Percentiles rank a stretch among this genome's conserved stretches.
Evolutionary conservation across 2,888 invertebrate species (phyloP).

Genomic region (Dichetophora obliterata): DNA sequence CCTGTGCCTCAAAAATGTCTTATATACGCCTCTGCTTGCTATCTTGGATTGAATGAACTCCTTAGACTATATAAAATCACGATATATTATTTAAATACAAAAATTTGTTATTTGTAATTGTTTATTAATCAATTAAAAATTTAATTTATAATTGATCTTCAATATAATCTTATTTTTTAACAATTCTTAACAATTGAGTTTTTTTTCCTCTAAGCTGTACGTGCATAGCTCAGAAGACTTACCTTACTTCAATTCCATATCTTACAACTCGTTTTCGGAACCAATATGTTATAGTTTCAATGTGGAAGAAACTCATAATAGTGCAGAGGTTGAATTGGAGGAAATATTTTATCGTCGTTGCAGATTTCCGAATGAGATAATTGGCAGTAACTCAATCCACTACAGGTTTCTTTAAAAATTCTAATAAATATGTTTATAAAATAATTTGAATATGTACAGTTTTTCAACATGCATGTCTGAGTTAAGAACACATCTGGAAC

Average conservation of each 20-base stretch:
- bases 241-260: conserved; percentile 59
- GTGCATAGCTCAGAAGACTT: conserved; percentile 63
- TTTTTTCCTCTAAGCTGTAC: conserved; percentile 54
- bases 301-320: conserved; percentile 59
- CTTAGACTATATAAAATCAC: too few species aligned
- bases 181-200: too few species aligned
- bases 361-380: conserved; percentile 58
- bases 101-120: too few species aligned
- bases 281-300: conserved; percentile 53
- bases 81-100: too few species aligned
- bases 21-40: too few species aligned
- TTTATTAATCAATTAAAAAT: too few species aligned
- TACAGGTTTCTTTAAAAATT: conserved; percentile 45
- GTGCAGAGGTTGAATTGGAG: conserved; percentile 54
- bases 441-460: conserved; percentile 44
- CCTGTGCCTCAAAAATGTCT: too few species aligned
- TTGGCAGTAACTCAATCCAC: conserved; percentile 43
- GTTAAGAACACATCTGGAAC: conserved; percentile 56
- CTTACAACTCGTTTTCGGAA: conserved; percentile 49
- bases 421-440: background rate
- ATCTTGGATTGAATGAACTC: too few species aligned
- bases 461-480: conserved; percentile 61
- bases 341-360: conserved; percentile 56
- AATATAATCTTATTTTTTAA: too few species aligned
- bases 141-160: too few species aligned